These are phyloP conservation scores for Hemicentrotus pulcherrimus DNA, from an alignment of 35 echinoderm and acorn worm species.

Conservation along the genomic window DNA sequence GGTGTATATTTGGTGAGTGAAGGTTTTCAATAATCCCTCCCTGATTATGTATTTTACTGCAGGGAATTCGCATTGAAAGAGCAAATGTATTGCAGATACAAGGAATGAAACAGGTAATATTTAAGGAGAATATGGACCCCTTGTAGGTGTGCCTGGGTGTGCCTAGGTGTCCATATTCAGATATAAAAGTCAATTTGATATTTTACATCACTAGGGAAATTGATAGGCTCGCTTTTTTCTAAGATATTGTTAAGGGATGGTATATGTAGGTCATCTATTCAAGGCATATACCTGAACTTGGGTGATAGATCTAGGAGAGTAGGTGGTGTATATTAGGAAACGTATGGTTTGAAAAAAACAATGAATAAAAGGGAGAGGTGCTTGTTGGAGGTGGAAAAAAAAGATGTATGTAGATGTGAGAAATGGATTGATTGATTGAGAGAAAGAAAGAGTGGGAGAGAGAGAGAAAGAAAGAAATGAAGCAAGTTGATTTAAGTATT, in stretches of 20 bases:
- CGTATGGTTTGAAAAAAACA: not conserved
- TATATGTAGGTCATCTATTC: not conserved
- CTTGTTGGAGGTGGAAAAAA: too few relatives aligned
- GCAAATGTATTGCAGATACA: not conserved
- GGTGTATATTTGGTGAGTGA: too few relatives aligned
- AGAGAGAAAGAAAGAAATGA: too few relatives aligned
- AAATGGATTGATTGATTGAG: too few relatives aligned
- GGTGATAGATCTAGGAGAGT: not conserved
- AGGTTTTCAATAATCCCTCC: too few relatives aligned
- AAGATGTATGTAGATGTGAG: too few relatives aligned
- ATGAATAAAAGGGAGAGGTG: not conserved
- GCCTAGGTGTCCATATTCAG: too few relatives aligned
- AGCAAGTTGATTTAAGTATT: not conserved
- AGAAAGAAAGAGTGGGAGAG: too few relatives aligned
- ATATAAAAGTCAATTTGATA: not conserved
- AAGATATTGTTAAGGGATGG: not conserved
- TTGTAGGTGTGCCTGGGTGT: too few relatives aligned
- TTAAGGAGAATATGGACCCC: too few relatives aligned
- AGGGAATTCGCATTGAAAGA: not conserved
- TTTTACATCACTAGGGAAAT: not conserved
- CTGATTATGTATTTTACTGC: not conserved
- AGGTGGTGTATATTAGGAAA: not conserved
- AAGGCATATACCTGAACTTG: not conserved
- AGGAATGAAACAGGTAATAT: too few relatives aligned
- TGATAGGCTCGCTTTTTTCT: not conserved